These are phyloP conservation scores for Yponomeuta evonymella DNA, from an alignment of 2,888 invertebrate species.

Conservation along the genomic window DNA sequence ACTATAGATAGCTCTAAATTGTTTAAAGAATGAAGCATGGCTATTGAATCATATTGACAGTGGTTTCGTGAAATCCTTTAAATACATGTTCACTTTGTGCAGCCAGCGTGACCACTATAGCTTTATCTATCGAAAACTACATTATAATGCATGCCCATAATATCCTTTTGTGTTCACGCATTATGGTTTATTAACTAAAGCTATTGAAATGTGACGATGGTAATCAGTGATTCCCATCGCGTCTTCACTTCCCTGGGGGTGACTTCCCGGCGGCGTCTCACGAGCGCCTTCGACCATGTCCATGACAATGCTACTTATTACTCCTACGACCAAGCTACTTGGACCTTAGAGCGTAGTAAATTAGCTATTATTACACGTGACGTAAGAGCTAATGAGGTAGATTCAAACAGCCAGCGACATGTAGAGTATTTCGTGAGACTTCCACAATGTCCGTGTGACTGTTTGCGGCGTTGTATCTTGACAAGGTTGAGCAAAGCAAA, in stretches of 20 bases:
- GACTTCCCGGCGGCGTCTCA: constrained; percentile 48
- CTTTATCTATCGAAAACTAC: not conserved
- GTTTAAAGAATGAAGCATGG: not conserved
- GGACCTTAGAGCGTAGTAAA: not conserved
- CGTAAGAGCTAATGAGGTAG: not conserved
- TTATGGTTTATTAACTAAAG: constrained; percentile 48
- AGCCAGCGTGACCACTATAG: not conserved
- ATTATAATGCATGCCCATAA: constrained; percentile 5
- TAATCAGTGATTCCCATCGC: constrained; percentile 64
- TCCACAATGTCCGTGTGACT: constrained; percentile 7
- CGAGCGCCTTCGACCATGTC: constrained; percentile 44
- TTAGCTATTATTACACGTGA: not conserved
- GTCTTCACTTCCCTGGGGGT: constrained; percentile 43
- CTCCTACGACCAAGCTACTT: not conserved
- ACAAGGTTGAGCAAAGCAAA: constrained; percentile 5
- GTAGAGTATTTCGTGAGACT: constrained; percentile 11
- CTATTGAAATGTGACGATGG: constrained; percentile 51
- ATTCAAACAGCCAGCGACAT: not conserved
- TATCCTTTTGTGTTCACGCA: constrained; percentile 23
- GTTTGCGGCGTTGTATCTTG: constrained; percentile 6
- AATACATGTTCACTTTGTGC: too few relatives aligned
- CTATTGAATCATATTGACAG: not conserved
- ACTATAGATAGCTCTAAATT: not conserved
- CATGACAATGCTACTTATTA: constrained; percentile 63
- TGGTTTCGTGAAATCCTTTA: too few relatives aligned